Conservation (phyloP, 2,113 vertebrate species). For the Nematolebias whitei region DNA sequence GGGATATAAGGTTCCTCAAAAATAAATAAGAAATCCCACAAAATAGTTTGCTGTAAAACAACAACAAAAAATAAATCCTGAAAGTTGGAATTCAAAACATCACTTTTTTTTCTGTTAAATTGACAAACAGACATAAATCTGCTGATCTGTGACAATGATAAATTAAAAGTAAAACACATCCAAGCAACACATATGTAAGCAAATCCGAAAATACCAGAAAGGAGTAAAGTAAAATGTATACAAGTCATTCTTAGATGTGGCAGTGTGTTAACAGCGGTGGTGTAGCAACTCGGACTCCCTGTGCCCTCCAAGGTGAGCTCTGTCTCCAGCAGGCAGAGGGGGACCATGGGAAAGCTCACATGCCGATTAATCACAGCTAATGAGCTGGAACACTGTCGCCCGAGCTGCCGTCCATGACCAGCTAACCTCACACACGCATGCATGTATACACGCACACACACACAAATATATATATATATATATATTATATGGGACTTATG, state of each 20-base stretch:
- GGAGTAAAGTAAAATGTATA: constrained; percentile 26
- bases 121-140: background rate
- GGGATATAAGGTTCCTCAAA: background rate
- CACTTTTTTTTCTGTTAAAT: background rate
- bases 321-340: constrained; percentile 79
- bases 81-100: constrained; percentile 5
- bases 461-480: constrained; percentile 9
- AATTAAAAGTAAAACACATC: background rate
- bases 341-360: constrained; percentile 82
- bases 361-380: constrained; percentile 85
- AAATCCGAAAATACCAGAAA: constrained; percentile 30
- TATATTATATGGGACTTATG: too few species aligned
- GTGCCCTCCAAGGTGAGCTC: constrained; percentile 80
- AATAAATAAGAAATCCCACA: background rate
- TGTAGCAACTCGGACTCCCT: constrained; percentile 29
- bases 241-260: constrained; percentile 26
- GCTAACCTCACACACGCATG: constrained; percentile 52
- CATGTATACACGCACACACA: constrained; percentile 36
- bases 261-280: constrained; percentile 45
- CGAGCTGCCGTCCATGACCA: constrained; percentile 71
- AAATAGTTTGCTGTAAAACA: background rate
- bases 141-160: background rate
- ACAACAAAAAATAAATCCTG: background rate
- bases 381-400: constrained; percentile 81
- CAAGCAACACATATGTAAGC: background rate